Base-by-base conservation (phyloP, 1,140 invertebrate genomes). In the Fopius arisanus region DNA sequence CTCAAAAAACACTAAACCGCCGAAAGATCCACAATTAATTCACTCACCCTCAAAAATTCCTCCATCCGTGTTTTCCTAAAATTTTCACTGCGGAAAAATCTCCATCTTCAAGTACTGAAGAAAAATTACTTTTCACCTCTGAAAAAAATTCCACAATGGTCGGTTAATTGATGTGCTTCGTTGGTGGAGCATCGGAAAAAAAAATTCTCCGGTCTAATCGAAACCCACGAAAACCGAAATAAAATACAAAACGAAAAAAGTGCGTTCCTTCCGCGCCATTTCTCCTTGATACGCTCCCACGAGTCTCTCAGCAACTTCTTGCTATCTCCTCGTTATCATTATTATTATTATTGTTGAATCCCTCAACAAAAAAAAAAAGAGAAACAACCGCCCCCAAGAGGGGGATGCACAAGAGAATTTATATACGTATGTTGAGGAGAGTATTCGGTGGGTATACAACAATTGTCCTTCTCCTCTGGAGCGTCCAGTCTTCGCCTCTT, bases 401-500 rank as follows among this genome's bases (percentile, higher is more conserved):
- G 43, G 9, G 43, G 43, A 7, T 12, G 43, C 1, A n/a, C 0
- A 59, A 19, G 14, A 59, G 54, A 59, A 59, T 59, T 59, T 59
- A 59, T 59, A 59, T 59, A 59, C 54, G 54, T 59, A 59, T 59
- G 54, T 59, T 26, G 54, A 51, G 14, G 43, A 59, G 54, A 59
- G 19, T 59, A 59, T 59, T 59, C 7, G 21, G 54, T 26, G 23
- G 54, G 23, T 23, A 59, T 14, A 59, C 54, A 59, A 70, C 68
- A 70, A 70, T 70, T 70, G 68, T 70, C 29, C 28, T 33, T 51
- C 41, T 48, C 33, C 40, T 59, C 51, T 70, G 21, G 51, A 62
- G 51, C 68, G 68, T 71, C 69, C 69, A 71, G 54, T 62, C 21
- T 19, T 40, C 40, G 21, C 33, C 40, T 40, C 59, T 28, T 48